A percentile compares a stretch with the other conserved stretches of the same genome.
Conservation (phyloP, 2,888 invertebrate genomes). For the Spodoptera exigua region DNA sequence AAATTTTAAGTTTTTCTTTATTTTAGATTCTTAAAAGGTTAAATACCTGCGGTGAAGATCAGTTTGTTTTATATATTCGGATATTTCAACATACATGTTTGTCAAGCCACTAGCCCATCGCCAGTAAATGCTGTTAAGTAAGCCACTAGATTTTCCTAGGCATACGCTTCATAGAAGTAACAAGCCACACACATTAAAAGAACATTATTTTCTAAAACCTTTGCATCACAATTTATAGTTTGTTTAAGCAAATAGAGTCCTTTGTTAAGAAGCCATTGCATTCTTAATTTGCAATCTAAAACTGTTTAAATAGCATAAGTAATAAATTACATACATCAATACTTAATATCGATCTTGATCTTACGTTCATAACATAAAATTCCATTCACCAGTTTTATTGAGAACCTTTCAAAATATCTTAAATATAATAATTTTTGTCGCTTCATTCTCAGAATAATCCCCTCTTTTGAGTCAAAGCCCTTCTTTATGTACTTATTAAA, state of each 20-base stretch:
- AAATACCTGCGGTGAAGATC: not conserved
- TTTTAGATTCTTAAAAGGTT: constrained; percentile 13
- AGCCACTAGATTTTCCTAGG: constrained; percentile 6
- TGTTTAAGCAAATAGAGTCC: no score
- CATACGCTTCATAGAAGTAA: constrained; percentile 14
- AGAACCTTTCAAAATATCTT: not conserved
- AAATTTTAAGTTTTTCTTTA: not conserved
- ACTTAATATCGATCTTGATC: no score
- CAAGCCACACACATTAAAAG: not conserved
- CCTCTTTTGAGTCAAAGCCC: no score
- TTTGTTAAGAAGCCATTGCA: no score
- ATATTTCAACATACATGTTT: constrained; percentile 20
- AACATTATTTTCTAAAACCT: not conserved
- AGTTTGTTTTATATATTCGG: constrained; percentile 23
- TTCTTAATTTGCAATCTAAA: no score
- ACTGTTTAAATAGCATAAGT: no score
- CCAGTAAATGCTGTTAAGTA: constrained; percentile 22
- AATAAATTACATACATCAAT: not conserved
- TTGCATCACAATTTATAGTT: not conserved
- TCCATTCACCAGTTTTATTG: constrained; percentile 1
- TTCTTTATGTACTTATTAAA: no score
- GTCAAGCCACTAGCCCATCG: constrained; percentile 10
- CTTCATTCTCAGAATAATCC: no score
- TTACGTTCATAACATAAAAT: no score
- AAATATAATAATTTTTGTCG: not conserved